Percentiles rank a stretch among this genome's conserved stretches.
Conservation (phyloP, 2,797 vertebrate genomes). For the Malurus splendens region DNA sequence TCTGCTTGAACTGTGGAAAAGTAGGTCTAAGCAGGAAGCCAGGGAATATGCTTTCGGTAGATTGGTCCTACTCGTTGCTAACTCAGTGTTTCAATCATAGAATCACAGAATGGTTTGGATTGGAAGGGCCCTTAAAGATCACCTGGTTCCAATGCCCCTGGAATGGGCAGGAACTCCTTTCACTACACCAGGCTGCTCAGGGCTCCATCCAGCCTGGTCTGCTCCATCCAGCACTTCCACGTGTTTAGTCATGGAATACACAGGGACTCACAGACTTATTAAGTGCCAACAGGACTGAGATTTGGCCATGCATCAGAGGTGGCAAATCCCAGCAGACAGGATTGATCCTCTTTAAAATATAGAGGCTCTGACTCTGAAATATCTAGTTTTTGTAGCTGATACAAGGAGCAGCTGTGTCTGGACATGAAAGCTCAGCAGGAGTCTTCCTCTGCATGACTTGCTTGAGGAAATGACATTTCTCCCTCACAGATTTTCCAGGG, state of each 20-base stretch:
- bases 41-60: neutral
- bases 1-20: neutral
- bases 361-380: neutral
- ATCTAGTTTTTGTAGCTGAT: neutral
- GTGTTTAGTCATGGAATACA: neutral
- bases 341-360: neutral
- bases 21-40: neutral
- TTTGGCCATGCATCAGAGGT: neutral
- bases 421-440: neutral
- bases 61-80: neutral
- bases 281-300: neutral
- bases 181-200: neutral
- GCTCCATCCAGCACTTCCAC: neutral
- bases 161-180: neutral
- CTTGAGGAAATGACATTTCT: neutral
- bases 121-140: neutral
- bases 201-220: neutral
- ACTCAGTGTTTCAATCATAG: neutral
- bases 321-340: neutral
- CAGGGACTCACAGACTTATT: fast-evolving
- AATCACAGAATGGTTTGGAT: neutral
- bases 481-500: neutral
- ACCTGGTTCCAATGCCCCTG: neutral
- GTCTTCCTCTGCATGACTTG: neutral
- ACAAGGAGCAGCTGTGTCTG: neutral